phyloP scores from a whole-genome alignment of 2,888 invertebrate genomes.

The Leuctra nigra region DNA sequence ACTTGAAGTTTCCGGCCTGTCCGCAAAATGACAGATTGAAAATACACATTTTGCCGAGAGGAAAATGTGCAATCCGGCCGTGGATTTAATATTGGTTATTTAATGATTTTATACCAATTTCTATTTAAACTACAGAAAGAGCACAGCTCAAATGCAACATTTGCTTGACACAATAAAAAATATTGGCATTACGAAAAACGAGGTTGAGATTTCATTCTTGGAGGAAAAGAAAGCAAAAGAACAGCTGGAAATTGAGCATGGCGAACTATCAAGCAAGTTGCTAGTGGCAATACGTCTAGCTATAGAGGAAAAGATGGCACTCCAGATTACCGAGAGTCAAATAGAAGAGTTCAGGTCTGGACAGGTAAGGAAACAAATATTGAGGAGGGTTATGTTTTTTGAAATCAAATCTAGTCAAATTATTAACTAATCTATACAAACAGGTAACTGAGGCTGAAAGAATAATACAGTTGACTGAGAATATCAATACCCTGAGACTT shows the following conservation, averaged over 20 bases:
- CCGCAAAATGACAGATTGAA: too few species aligned
- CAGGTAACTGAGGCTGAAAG: background rate
- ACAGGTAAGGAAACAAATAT: background rate
- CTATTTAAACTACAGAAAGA: too few species aligned
- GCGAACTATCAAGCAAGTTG: background rate
- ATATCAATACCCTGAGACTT: background rate
- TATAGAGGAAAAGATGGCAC: conserved; percentile 5
- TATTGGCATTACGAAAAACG: background rate
- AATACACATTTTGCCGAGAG: too few species aligned
- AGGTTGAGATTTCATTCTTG: background rate
- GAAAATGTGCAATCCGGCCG: too few species aligned
- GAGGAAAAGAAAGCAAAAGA: background rate
- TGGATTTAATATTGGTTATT: too few species aligned
- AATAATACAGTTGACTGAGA: background rate
- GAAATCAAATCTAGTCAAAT: too few species aligned
- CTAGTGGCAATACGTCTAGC: background rate
- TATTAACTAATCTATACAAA: background rate
- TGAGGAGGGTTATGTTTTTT: too few species aligned
- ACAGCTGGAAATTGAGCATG: background rate
- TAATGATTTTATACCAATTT: too few species aligned
- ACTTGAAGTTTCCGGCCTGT: too few species aligned
- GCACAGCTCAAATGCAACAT: conserved; percentile 3
- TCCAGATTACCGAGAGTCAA: background rate
- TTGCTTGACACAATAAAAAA: background rate
- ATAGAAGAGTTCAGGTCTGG: background rate